A percentile compares a stretch with the other conserved stretches of the same genome.
Evolutionary conservation across 64 coral and sea anemone species (phyloP).

Genomic region (Dendrophyllia cribrosa): DNA sequence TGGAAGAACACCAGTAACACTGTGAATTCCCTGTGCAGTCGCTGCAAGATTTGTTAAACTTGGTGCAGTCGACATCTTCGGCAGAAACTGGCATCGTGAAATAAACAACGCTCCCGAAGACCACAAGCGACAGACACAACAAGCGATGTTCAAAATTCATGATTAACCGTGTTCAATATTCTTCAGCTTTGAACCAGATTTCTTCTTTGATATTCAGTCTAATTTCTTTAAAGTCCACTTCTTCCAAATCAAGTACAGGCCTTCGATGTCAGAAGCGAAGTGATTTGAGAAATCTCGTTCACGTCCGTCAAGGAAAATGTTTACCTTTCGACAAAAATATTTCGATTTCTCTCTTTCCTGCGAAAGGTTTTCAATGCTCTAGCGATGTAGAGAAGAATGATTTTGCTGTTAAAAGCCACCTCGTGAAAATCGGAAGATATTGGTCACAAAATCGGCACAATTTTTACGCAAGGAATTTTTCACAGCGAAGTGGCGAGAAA

Average conservation of each 20-base stretch:
- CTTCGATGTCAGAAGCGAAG: not conserved
- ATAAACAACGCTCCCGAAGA: not conserved
- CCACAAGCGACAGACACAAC: too few relatives aligned
- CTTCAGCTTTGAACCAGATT: not conserved
- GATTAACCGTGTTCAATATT: too few relatives aligned
- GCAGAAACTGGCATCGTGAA: slow-evolving; percentile 80
- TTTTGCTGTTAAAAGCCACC: not conserved
- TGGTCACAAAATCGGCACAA: not conserved
- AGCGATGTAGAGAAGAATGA: not conserved
- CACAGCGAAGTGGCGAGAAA: not conserved
- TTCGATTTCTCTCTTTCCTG: not conserved
- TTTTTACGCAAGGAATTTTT: slow-evolving; percentile 9
- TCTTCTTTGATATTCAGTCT: not conserved
- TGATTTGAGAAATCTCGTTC: not conserved
- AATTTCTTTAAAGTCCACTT: too few relatives aligned
- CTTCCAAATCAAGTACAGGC: too few relatives aligned
- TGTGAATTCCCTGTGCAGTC: slow-evolving; percentile 66
- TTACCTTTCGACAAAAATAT: not conserved
- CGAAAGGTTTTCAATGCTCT: not conserved
- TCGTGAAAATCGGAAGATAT: not conserved
- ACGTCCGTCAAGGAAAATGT: not conserved
- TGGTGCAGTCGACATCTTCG: slow-evolving; percentile 55
- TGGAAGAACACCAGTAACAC: slow-evolving; percentile 83
- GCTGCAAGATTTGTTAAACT: slow-evolving; percentile 74
- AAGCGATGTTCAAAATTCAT: too few relatives aligned